A percentile compares a stretch with the other conserved stretches of the same genome.
Evolutionary conservation across 2,797 vertebrate species (phyloP).

Genomic region (Holocentrus rufus): DNA sequence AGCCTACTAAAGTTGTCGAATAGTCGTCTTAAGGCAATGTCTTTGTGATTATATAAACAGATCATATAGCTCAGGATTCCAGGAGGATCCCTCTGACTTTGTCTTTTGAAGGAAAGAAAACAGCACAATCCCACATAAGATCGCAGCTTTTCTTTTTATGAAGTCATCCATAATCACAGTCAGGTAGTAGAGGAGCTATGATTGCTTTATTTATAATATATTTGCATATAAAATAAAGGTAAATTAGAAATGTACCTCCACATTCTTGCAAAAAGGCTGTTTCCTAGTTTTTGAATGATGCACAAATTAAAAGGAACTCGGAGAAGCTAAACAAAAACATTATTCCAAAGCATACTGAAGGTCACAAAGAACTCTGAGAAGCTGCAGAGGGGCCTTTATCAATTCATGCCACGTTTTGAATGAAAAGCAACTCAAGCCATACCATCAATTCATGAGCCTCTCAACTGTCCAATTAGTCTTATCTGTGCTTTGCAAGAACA

Average conservation of each 20-base stretch:
- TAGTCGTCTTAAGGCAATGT: conserved; percentile 19
- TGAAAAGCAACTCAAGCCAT: conserved; percentile 73
- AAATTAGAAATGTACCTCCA: neutral
- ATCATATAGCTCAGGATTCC: conserved; percentile 19
- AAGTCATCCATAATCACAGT: neutral
- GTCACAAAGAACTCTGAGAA: conserved; percentile 65
- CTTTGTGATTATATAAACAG: conserved; percentile 12
- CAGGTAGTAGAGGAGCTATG: neutral
- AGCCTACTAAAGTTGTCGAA: conserved; percentile 33
- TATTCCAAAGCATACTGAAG: conserved; percentile 62
- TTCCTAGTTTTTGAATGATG: conserved; percentile 13
- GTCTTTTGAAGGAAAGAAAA: neutral
- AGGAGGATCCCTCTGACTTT: neutral
- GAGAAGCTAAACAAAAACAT: conserved; percentile 59
- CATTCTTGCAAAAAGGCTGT: neutral
- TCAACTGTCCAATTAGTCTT: conserved; percentile 81
- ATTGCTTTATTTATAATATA: neutral
- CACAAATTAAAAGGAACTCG: conserved; percentile 43
- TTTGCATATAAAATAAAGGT: neutral
- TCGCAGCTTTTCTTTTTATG: conserved; percentile 7
- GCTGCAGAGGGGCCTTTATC: conserved; percentile 63
- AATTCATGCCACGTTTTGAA: conserved; percentile 74
- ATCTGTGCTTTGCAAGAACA: conserved; percentile 80
- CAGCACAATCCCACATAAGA: neutral
- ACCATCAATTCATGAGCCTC: conserved; percentile 76